Base-by-base conservation (phyloP, 1,140 invertebrate species). In the Pseudomyrmex sp. region DNA sequence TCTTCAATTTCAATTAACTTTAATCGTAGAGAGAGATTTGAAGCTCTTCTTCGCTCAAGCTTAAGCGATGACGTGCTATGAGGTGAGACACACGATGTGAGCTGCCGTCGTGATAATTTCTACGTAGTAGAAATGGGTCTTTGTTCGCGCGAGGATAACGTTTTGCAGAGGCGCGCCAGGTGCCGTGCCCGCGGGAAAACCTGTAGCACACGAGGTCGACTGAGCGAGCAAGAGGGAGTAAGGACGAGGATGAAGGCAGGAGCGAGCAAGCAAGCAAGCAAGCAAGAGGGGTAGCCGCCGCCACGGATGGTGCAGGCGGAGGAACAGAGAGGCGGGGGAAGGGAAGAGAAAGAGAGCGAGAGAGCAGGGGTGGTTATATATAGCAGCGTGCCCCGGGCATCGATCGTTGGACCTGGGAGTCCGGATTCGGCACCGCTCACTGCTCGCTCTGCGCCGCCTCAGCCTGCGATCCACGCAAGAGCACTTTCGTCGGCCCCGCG, bases 361-460 rank as follows among this genome's bases (percentile, higher is more conserved):
- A 65, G 68, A 85, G 86, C 86, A 88, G 87, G 86, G 87, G 59
- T 88, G 87, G 86, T 75, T 88, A 88, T 88, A 88, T 88, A 88
- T 88, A 88, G 87, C 44, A 88, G 65, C 83, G 86, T 46, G 87
- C 87, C 86, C 87, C 83, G 86, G 86, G 87, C 87, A 88, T 88
- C 87, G 86, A 88, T 88, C 86, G 83, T 66, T 62, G 83, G 83
- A 88, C 87, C 87, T 88, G 87, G 87, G 87, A 88, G 86, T 85
- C 83, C 86, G 84, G 87, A 88, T 88, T 88, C 83, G 83, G 83
- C 83, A 85, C 70, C 82, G 87, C 85, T 77, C 87, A n/a, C n/a
- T n/a, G 63, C 62, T 63, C 56, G 86, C 18, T 72, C 75, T 82
- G 35, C 68, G 50, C 12, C 44, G 58, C 61, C 86, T 48, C 44